Evolutionary conservation across 2,113 vertebrate species (phyloP), one percentile per base, ranked within the genome.

Genomic region (Trichomycterus rosablanca): DNA sequence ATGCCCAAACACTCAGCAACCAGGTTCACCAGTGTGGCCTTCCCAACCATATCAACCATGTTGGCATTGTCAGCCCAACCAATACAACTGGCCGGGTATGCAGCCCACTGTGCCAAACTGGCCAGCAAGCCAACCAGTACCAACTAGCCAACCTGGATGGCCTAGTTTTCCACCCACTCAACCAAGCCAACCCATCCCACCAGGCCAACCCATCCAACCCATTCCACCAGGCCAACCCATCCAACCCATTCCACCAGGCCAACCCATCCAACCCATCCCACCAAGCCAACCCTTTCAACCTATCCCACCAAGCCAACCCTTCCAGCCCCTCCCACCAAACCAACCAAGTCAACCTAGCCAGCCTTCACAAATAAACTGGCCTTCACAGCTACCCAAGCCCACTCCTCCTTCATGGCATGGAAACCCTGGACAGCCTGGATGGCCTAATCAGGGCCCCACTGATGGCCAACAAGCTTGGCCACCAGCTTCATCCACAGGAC

Each of bases 381-480:
- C 71, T 5, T 53, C 61, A 23, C 16, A 74, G 18, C 22, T 62
- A 4, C 72, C 52, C 2, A 62, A 16, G 16, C 20, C 59, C 9
- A 24, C 18, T 2, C 11, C 42, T 15, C n/a, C 59, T 15, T 20
- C 50, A 26, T 88, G 86, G 86, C 67, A 76, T 14, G 82, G 81
- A 58, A 81, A 86, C 71, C 84, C 87, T 0, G 86, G 84, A 16
- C 86, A 87, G 67, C 76, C 87, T 1, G 84, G 84, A 2, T 89
- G 86, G 87, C 87, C 87, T 1, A 80, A 78, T 18, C 87, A 88
- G 73, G 42, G 59, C 40, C 43, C 84, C 74, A 2, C 19, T 69
- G 16, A 11, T 69, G 11, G 6, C 75, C 49, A 73, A 1, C 76
- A 49, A 22, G 71, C 71, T 18, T 89, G 86, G 85, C 77, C 74